Evolutionary conservation across 2,113 vertebrate genomes (phyloP).

Genomic region (chimpanzee (Pan troglodytes)): NHGRI_mPanTro3-v2.1_pri NC_072410.2:79335001-79335500

Average conservation of each 20-base stretch:
- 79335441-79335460: constrained; percentile 61
- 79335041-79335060: not conserved
- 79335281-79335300: constrained; percentile 59
- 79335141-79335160: not conserved
- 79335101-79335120: not conserved
- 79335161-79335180: not conserved
- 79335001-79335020: not conserved
- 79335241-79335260: constrained; percentile 54
- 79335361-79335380: constrained; percentile 71
- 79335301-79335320: constrained; percentile 69
- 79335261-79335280: constrained; percentile 54
- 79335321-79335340: constrained; percentile 66
- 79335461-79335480: constrained; percentile 68
- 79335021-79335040: not conserved
- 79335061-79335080: not conserved
- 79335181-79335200: constrained; percentile 14
- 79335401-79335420: constrained; percentile 70
- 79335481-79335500: constrained; percentile 56
- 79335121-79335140: not conserved
- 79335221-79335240: constrained; percentile 31
- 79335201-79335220: constrained; percentile 62
- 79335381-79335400: constrained; percentile 75
- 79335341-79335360: constrained; percentile 75
- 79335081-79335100: not conserved
- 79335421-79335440: constrained; percentile 65